phyloP scores from a whole-genome alignment of 2,888 invertebrate genomes.

The Disparrhopalites patrizii region DNA sequence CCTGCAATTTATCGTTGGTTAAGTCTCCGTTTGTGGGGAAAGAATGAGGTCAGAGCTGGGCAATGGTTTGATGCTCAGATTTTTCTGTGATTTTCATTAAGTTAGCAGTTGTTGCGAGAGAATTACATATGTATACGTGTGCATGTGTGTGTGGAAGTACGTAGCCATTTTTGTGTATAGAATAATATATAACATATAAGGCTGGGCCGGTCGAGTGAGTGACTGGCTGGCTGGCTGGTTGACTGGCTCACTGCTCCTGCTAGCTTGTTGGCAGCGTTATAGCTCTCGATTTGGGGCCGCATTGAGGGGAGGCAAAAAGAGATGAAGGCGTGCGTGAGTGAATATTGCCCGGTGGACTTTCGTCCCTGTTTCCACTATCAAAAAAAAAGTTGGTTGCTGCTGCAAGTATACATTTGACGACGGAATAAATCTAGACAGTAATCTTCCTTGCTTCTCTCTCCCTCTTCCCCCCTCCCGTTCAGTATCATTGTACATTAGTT shows the following conservation, averaged over 20 bases:
- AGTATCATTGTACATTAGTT: background rate
- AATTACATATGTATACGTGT: background rate
- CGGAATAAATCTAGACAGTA: slow-evolving; percentile 17
- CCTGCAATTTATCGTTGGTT: slow-evolving; percentile 33
- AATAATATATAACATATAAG: no score
- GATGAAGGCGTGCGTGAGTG: slow-evolving; percentile 31
- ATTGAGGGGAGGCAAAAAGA: slow-evolving; percentile 25
- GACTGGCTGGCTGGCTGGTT: background rate
- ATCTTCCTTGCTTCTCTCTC: background rate
- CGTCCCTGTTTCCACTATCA: slow-evolving; percentile 27
- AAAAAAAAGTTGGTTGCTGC: background rate
- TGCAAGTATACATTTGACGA: slow-evolving; percentile 16
- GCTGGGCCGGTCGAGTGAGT: no score
- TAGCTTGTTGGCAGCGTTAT: slow-evolving; percentile 24
- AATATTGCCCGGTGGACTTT: slow-evolving; percentile 33
- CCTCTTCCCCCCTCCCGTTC: background rate
- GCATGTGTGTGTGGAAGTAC: background rate
- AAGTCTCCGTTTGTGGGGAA: slow-evolving; percentile 24
- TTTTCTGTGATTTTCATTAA: slow-evolving; percentile 24
- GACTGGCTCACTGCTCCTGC: background rate
- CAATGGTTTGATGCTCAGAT: slow-evolving; percentile 22
- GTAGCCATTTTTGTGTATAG: no score
- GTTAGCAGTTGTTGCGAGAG: background rate
- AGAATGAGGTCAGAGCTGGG: slow-evolving; percentile 33
- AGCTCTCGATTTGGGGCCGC: slow-evolving; percentile 26